Percentiles rank a stretch among this genome's conserved stretches.
These are phyloP conservation scores for Acanthoscelides obtectus DNA, from an alignment of 2,888 invertebrate genomes.

Conservation along the genomic window DNA sequence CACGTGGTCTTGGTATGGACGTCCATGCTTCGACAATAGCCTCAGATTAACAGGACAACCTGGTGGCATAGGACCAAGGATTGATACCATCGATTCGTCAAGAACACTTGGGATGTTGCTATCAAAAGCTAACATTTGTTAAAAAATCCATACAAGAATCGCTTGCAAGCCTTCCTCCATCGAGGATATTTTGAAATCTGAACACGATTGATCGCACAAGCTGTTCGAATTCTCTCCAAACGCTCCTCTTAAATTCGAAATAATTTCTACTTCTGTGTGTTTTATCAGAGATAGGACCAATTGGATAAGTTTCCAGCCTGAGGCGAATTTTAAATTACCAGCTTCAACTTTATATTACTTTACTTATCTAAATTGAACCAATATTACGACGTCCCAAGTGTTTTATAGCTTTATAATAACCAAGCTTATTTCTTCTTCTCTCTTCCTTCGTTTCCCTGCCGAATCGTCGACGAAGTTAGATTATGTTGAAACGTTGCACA, in stretches of 20 bases:
- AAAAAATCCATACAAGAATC: too few species aligned
- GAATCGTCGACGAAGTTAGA: neutral
- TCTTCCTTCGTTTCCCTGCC: slow-evolving; percentile 1
- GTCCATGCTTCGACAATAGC: too few species aligned
- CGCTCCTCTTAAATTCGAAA: slow-evolving; percentile 40
- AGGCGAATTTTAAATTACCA: slow-evolving; percentile 48
- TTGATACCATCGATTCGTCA: too few species aligned
- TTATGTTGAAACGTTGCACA: neutral
- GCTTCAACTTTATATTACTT: slow-evolving; percentile 47
- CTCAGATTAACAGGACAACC: too few species aligned
- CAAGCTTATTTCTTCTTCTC: slow-evolving; percentile 31
- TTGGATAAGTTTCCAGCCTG: slow-evolving; percentile 46
- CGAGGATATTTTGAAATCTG: neutral
- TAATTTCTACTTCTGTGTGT: slow-evolving; percentile 44
- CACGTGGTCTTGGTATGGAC: too few species aligned
- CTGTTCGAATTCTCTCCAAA: slow-evolving; percentile 12
- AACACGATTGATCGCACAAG: neutral
- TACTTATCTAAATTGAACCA: slow-evolving; percentile 49
- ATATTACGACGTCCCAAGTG: slow-evolving; percentile 41
- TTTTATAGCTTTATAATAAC: slow-evolving; percentile 43
- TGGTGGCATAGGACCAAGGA: too few species aligned
- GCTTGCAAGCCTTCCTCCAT: neutral
- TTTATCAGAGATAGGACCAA: slow-evolving; percentile 47
- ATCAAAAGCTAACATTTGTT: too few species aligned
- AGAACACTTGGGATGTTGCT: too few species aligned